Conservation (phyloP, 2,888 invertebrate species). For the Cinara cedri region DNA sequence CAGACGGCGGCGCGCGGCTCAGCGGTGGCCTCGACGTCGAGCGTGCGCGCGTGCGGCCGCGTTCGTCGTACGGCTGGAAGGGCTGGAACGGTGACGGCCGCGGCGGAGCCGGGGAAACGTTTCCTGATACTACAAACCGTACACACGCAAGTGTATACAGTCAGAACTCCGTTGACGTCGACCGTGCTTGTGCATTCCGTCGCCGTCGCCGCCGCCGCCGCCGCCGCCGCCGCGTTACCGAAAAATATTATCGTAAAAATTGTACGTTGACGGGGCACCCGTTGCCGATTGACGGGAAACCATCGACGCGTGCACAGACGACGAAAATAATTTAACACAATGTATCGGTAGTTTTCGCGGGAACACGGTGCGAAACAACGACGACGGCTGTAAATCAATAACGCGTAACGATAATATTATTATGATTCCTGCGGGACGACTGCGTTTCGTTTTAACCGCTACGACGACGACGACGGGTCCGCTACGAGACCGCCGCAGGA, state of each 20-base stretch:
- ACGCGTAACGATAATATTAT: neutral
- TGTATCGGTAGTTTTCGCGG: no score
- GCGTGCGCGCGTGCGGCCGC: neutral
- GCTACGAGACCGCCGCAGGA: neutral
- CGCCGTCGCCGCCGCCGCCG: no score
- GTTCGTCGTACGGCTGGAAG: conserved; percentile 25
- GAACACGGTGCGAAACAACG: neutral
- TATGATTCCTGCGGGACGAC: conserved; percentile 1
- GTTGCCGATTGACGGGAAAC: neutral
- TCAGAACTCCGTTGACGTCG: conserved; percentile 46
- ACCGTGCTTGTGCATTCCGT: conserved; percentile 19
- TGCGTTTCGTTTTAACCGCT: neutral
- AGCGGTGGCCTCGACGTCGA: neutral
- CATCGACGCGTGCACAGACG: neutral
- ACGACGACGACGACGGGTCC: neutral
- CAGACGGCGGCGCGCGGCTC: neutral
- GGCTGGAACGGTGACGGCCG: conserved; percentile 37
- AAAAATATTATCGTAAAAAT: no score
- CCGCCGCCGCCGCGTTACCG: neutral
- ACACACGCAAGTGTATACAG: neutral
- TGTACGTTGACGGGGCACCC: no score
- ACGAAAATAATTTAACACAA: no score
- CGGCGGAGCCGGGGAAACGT: neutral
- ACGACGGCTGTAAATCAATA: neutral
- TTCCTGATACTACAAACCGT: conserved; percentile 14